Percentiles rank a stretch among this genome's conserved stretches.
Conservation (phyloP, 2,888 invertebrate genomes). For the Noctua pronuba region DNA sequence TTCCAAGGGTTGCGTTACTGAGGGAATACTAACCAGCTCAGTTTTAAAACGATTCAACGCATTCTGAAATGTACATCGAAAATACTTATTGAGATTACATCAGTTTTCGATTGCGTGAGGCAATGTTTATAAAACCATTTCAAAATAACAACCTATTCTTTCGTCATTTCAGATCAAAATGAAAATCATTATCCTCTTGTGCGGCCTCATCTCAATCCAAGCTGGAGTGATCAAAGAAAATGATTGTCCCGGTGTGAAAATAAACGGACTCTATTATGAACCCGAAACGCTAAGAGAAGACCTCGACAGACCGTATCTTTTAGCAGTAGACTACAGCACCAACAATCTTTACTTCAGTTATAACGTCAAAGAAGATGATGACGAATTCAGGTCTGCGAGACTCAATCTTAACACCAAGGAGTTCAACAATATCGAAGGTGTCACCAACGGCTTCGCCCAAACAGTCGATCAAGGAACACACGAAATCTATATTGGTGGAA, state of each 20-base stretch:
- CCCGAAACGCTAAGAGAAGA: slow-evolving; percentile 74
- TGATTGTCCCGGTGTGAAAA: slow-evolving; percentile 73
- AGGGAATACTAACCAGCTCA: not conserved
- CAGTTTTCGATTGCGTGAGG: slow-evolving; percentile 13
- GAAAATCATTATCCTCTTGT: slow-evolving; percentile 70
- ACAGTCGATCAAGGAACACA: slow-evolving; percentile 78
- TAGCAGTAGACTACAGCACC: slow-evolving; percentile 78
- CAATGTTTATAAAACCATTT: slow-evolving; percentile 3
- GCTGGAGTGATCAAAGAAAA: slow-evolving; percentile 72
- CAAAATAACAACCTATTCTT: slow-evolving; percentile 2
- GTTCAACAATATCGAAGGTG: slow-evolving; percentile 74
- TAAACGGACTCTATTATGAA: slow-evolving; percentile 74
- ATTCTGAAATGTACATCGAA: slow-evolving; percentile 13
- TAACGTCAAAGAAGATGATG: slow-evolving; percentile 72
- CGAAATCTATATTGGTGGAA: slow-evolving; percentile 80
- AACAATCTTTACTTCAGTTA: slow-evolving; percentile 83
- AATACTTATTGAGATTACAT: slow-evolving; percentile 9
- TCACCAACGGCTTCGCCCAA: slow-evolving; percentile 81
- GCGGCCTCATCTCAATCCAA: slow-evolving; percentile 67
- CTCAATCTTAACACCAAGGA: slow-evolving; percentile 79
- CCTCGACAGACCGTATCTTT: slow-evolving; percentile 79
- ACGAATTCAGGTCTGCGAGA: slow-evolving; percentile 76
- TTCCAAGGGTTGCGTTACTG: not conserved
- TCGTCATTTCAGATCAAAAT: slow-evolving; percentile 68
- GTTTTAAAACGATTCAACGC: slow-evolving; percentile 5